Base-by-base conservation (phyloP, 2,797 vertebrate species). In the Parambassis ranga region DNA sequence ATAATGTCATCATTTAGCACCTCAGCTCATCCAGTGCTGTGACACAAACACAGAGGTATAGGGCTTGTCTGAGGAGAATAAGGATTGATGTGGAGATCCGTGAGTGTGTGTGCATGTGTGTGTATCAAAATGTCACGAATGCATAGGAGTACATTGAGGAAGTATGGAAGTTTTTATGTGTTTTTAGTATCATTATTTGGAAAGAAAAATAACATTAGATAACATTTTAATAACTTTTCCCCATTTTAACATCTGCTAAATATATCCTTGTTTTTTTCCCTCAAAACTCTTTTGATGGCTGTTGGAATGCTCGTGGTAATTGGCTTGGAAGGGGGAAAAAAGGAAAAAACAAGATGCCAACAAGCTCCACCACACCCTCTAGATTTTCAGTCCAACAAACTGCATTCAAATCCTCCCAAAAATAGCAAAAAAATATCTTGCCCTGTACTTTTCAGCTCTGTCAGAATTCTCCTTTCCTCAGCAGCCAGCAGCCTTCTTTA, bases 1-100 rank as follows among this genome's bases (percentile, higher is more conserved):
- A 41, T 66, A 20, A 80, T 76, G 58, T 71, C 61, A 46, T 69
- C 33, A 56, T 77, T 80, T 78, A 60, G 53, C 71, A 73, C 39
- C 46, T 69, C 53, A 31, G 33, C 24, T 64, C 55, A 47, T 31
- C 22, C 39, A 39, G 39, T 28, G 41, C 37, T 52, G 64, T 52
- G 64, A 61, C 38, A 49, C 43, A 48, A 50, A 67, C 24, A 58
- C 2, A 46, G 10, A 63, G 33, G 33, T 39, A 28, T n/a, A 33
- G 14, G 24, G 28, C 43, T 39, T 52, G 19, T 53, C 24, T 41
- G 16, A 19, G 23, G 39, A 38, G 15, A 27, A 75, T 71, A 31
- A 55, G 18, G 63, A 69, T 71, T 27, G 57, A 70, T 62, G 56
- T n/a, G n/a, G n/a, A n/a, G n/a, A n/a, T 9, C 24, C 3, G 7